A percentile compares a stretch with the other conserved stretches of the same genome.
These are phyloP conservation scores for Amblyopsis hoosieri DNA, from an alignment of 2,797 vertebrate genomes.

Conservation along the genomic window DNA sequence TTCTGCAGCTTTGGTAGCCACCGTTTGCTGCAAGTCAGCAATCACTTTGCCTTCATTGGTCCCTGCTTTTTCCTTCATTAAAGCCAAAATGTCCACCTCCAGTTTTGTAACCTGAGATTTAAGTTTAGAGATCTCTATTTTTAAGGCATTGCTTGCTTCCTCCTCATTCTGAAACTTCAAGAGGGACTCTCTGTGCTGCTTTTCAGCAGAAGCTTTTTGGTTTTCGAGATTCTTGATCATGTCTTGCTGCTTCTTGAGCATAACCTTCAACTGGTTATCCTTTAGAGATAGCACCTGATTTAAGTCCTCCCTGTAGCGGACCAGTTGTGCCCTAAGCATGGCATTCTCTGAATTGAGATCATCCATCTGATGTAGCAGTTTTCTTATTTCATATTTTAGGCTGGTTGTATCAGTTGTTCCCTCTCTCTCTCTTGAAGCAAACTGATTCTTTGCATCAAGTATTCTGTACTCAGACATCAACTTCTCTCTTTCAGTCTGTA, in stretches of 20 bases:
- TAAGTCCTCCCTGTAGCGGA: constrained; percentile 88
- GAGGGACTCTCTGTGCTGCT: constrained; percentile 69
- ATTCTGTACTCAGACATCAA: constrained; percentile 77
- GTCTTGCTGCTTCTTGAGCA: constrained; percentile 86
- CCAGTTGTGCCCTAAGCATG: constrained; percentile 87
- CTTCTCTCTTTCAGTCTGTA: constrained; percentile 84
- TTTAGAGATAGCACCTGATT: constrained; percentile 89
- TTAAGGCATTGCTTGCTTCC: constrained; percentile 55
- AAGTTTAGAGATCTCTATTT: constrained; percentile 55
- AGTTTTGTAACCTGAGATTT: constrained; percentile 50
- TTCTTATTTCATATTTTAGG: constrained; percentile 83
- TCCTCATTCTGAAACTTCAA: constrained; percentile 64
- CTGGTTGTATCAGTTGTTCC: constrained; percentile 68
- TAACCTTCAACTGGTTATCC: constrained; percentile 86
- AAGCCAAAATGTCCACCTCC: constrained; percentile 44
- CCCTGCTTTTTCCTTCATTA: constrained; percentile 40
- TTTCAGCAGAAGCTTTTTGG: constrained; percentile 77
- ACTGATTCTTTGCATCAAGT: constrained; percentile 74
- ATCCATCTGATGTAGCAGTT: constrained; percentile 83
- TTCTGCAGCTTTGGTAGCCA: constrained; percentile 71
- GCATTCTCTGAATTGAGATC: constrained; percentile 92
- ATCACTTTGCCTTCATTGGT: constrained; percentile 69
- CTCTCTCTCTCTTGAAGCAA: constrained; percentile 65
- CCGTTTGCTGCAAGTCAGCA: constrained; percentile 66
- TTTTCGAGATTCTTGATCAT: constrained; percentile 83